phyloP scores from a whole-genome alignment of 2,797 vertebrate genomes.

The Amblyraja radiata region DNA sequence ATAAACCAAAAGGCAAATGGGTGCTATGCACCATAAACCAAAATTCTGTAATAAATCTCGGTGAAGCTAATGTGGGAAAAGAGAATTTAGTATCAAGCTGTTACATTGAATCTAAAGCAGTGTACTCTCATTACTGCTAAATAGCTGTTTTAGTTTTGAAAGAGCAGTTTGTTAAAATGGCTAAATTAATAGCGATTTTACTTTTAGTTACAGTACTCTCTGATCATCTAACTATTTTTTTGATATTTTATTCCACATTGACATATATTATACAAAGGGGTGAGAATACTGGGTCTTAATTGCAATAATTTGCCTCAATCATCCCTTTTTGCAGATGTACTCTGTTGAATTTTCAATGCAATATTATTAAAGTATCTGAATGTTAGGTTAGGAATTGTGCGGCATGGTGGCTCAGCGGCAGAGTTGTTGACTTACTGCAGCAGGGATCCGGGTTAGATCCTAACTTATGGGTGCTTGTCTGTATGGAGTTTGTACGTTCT shows the following conservation, averaged over 20 bases:
- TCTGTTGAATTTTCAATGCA: not conserved
- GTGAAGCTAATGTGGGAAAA: not conserved
- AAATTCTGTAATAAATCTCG: slow-evolving; percentile 22
- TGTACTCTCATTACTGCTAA: not conserved
- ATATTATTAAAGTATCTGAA: no score
- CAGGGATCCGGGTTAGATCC: no score
- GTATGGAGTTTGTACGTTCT: no score
- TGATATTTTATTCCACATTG: not conserved
- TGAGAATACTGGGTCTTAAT: not conserved
- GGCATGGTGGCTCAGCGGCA: no score
- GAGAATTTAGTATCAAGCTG: not conserved
- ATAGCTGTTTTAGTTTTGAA: not conserved
- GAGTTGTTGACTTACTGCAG: no score
- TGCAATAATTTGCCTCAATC: not conserved
- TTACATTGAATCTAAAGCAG: not conserved
- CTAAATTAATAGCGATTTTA: not conserved
- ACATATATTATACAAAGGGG: not conserved
- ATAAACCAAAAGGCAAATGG: slow-evolving; percentile 27
- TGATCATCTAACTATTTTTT: not conserved
- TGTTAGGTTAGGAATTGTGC: no score
- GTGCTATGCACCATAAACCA: slow-evolving; percentile 6
- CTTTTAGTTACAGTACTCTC: not conserved
- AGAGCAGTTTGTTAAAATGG: not conserved
- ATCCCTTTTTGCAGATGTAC: not conserved
- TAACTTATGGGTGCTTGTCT: no score